Percentiles rank a stretch among this genome's conserved stretches.
phyloP scores from a whole-genome alignment of 1,140 invertebrate species.

The Diploscapter pachys region DNA sequence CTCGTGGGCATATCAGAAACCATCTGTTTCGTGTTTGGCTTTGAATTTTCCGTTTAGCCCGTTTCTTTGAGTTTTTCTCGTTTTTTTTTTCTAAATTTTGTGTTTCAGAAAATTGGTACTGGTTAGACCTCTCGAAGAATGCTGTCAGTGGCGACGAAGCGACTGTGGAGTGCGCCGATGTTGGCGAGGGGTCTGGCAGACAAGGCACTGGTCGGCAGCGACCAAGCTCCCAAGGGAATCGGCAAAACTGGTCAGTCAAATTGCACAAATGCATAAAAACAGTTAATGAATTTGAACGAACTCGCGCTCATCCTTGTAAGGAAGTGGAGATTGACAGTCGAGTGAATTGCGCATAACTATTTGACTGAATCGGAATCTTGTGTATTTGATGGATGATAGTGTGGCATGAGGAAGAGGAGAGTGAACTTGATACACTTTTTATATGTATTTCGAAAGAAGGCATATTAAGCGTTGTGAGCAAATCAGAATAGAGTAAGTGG shows the following conservation, averaged over 20 bases:
- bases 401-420: too few relatives aligned
- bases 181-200: constrained; percentile 9
- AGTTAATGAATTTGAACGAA: not conserved
- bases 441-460: too few relatives aligned
- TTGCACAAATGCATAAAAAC: not conserved
- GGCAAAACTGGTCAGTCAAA: constrained; percentile 26
- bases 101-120: too few relatives aligned
- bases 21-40: constrained; percentile 1
- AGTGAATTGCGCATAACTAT: not conserved
- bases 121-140: too few relatives aligned
- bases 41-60: not conserved
- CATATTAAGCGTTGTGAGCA: too few relatives aligned
- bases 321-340: too few relatives aligned
- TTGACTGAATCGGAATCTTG: not conserved
- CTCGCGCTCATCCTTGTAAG: too few relatives aligned
- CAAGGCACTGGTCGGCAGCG: constrained; percentile 17
- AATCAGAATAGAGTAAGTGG: too few relatives aligned
- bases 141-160: too few relatives aligned
- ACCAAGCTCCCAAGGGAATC: constrained; percentile 46
- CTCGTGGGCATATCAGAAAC: not conserved
- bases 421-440: too few relatives aligned
- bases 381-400: too few relatives aligned
- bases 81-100: not conserved
- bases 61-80: not conserved
- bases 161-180: not conserved